A percentile compares a stretch with the other conserved stretches of the same genome.
These are phyloP conservation scores for Empidonax alnorum DNA, from an alignment of 2,113 vertebrate genomes.

Conservation along the genomic window DNA sequence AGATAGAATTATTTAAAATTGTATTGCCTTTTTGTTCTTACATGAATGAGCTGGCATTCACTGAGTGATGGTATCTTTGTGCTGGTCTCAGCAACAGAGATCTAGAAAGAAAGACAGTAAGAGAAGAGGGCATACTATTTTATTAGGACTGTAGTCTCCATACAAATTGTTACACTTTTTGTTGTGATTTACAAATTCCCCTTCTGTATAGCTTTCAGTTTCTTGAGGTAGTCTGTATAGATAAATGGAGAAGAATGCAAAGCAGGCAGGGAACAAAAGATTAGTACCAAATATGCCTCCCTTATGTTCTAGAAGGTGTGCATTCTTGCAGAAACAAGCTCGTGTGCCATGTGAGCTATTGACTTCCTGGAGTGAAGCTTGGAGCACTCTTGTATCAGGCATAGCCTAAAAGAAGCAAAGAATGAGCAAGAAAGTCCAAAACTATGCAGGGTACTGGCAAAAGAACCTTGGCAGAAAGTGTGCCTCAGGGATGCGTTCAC, in stretches of 20 bases:
- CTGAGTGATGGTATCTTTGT: not conserved
- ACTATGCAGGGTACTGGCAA: fast-evolving
- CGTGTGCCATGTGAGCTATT: not conserved
- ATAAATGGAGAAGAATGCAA: not conserved
- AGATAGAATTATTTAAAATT: not conserved
- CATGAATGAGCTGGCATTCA: not conserved
- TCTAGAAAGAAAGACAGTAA: not conserved
- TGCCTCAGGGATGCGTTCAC: not conserved
- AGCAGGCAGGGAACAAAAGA: not conserved
- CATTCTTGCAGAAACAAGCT: not conserved
- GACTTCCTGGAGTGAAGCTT: not conserved
- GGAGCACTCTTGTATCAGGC: fast-evolving
- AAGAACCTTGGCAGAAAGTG: not conserved
- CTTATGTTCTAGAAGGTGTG: not conserved
- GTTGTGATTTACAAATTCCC: not conserved
- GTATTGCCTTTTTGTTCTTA: not conserved
- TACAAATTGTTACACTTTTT: not conserved
- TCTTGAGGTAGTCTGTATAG: not conserved
- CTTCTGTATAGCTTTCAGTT: not conserved
- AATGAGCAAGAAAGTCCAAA: not conserved
- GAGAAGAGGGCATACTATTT: not conserved
- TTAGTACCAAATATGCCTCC: not conserved
- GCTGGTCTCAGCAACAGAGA: not conserved
- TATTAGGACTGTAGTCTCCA: not conserved
- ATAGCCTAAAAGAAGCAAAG: not conserved